Evolutionary conservation across 2,888 invertebrate genomes (phyloP).

Genomic region (Chrysodeixis includens): DNA sequence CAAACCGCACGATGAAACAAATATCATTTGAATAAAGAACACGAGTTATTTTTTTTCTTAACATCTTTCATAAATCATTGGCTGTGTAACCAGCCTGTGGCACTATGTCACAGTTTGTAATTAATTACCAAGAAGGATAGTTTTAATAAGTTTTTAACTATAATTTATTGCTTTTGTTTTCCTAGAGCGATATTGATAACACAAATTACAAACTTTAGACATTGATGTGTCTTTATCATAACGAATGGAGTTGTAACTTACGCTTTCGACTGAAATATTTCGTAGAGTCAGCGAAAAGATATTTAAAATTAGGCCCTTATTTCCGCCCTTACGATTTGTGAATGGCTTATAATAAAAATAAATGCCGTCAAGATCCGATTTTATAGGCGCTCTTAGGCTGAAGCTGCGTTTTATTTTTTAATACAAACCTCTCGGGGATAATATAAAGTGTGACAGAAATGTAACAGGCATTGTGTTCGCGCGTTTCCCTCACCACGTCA

Average conservation of each 20-base stretch:
- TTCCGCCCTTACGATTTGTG: constrained; percentile 28
- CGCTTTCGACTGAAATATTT: constrained; percentile 17
- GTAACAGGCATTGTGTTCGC: constrained; percentile 18
- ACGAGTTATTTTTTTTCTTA: constrained; percentile 13
- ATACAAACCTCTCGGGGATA: constrained; percentile 8
- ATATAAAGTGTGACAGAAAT: constrained; percentile 16
- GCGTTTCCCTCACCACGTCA: constrained; percentile 33
- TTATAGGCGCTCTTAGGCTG: constrained; percentile 27
- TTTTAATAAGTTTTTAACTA: constrained; percentile 6
- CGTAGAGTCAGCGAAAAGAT: constrained; percentile 28
- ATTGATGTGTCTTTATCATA: constrained; percentile 37
- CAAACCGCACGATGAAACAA: constrained; percentile 5
- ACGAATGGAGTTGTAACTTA: constrained; percentile 22
- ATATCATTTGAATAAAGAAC: constrained; percentile 31
- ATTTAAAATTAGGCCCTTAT: constrained; percentile 36
- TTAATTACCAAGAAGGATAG: constrained; percentile 28
- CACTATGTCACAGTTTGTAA: constrained; percentile 15
- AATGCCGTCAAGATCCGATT: constrained; percentile 38
- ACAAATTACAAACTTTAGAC: constrained; percentile 18
- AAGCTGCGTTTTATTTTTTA: constrained; percentile 33
- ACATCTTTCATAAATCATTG: constrained; percentile 14
- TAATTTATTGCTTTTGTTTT: not conserved
- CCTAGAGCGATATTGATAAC: not conserved
- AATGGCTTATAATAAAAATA: constrained; percentile 45
- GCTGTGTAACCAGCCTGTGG: constrained; percentile 22